phyloP scores from a whole-genome alignment of 2,888 invertebrate genomes.

The Drosophila sordidula region DNA sequence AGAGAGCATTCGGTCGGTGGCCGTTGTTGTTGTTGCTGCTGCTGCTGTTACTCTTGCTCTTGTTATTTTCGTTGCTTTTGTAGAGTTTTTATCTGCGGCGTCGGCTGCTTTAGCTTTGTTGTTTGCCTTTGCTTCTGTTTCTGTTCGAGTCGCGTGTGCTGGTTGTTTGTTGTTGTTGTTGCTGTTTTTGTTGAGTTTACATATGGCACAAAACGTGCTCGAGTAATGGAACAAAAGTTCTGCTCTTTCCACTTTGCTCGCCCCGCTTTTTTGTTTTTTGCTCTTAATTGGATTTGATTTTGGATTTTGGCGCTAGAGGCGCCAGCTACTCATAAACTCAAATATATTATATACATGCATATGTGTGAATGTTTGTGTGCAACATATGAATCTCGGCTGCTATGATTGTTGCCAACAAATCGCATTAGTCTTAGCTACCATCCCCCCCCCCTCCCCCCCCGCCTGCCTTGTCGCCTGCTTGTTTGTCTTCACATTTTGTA shows the following conservation, averaged over 20 bases:
- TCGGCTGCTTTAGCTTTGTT: slow-evolving; percentile 49
- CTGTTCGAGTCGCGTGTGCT: slow-evolving; percentile 59
- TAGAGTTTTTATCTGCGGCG: slow-evolving; percentile 30
- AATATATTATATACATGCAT: slow-evolving; percentile 11
- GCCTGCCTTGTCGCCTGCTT: not conserved
- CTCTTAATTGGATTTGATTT: slow-evolving; percentile 80
- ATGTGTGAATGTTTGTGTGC: not conserved
- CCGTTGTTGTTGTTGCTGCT: slow-evolving; percentile 28
- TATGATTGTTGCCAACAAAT: slow-evolving; percentile 58
- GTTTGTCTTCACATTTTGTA: slow-evolving; percentile 28
- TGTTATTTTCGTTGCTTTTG: slow-evolving; percentile 24
- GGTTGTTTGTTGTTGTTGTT: slow-evolving; percentile 36
- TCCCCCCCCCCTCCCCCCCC: not conserved
- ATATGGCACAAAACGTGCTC: slow-evolving; percentile 65
- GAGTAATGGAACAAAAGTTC: slow-evolving; percentile 63
- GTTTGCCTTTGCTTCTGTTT: slow-evolving; percentile 43
- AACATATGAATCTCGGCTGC: slow-evolving; percentile 36
- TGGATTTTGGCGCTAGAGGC: slow-evolving; percentile 67
- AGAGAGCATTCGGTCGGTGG: slow-evolving; percentile 61
- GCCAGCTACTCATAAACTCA: slow-evolving; percentile 60
- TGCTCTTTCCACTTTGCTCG: not conserved
- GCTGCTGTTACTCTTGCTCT: slow-evolving; percentile 29
- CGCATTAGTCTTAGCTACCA: slow-evolving; percentile 53
- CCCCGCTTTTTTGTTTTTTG: slow-evolving; percentile 37
- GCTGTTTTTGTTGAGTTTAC: slow-evolving; percentile 50